Evolutionary conservation across 2,113 vertebrate genomes (phyloP).

Genomic region (Equus przewalskii): DNA sequence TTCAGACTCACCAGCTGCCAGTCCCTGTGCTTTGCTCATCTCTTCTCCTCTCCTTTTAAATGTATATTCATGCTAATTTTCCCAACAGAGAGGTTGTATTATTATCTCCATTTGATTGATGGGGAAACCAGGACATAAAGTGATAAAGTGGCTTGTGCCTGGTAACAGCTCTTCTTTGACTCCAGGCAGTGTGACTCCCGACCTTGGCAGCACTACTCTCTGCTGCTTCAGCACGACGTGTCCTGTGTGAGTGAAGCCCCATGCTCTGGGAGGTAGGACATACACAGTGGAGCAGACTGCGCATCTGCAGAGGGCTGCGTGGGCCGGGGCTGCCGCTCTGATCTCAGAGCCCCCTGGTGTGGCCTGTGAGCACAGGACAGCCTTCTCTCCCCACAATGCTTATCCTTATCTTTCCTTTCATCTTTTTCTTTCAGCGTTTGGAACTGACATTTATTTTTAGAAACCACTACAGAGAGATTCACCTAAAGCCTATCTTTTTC

Average conservation of each 20-base stretch:
- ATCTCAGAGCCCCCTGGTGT: not conserved
- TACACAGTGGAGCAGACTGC: fast-evolving
- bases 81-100: not conserved
- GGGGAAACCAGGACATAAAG: slow-evolving; percentile 18
- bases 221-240: fast-evolving
- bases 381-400: not conserved
- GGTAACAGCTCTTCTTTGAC: not conserved
- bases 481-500: slow-evolving; percentile 32
- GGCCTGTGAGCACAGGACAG: not conserved
- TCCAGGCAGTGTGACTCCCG: not conserved
- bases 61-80: not conserved
- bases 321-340: not conserved
- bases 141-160: not conserved
- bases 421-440: slow-evolving; percentile 42
- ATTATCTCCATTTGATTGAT: slow-evolving; percentile 11
- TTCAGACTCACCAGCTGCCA: not conserved
- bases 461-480: slow-evolving; percentile 40
- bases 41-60: not conserved
- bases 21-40: not conserved
- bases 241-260: fast-evolving
- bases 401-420: not conserved
- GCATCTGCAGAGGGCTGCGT: fast-evolving
- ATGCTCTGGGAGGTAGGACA: not conserved
- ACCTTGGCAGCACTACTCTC: too few relatives aligned
- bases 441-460: slow-evolving; percentile 61